Conservation (phyloP, 2,888 invertebrate genomes). For the Drosophila macrothrix region DNA sequence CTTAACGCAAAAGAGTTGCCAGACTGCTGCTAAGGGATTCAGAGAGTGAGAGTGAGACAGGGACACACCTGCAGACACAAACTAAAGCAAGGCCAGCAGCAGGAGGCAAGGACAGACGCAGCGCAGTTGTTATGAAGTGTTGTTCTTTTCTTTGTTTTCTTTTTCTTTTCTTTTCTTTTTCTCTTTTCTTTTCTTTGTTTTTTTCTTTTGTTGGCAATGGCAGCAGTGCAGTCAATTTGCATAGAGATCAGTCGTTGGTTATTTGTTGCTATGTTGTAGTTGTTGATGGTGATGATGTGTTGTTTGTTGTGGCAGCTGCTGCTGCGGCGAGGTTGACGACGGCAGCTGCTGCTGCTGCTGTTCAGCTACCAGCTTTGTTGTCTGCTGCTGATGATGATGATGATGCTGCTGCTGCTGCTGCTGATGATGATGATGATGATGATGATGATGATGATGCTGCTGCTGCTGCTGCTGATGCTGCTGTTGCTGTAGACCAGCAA, state of each 20-base stretch:
- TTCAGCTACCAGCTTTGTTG: constrained; percentile 24
- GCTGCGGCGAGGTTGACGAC: constrained; percentile 32
- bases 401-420: constrained; percentile 54
- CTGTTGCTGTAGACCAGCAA: constrained; percentile 61
- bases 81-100: constrained; percentile 46
- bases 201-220: constrained; percentile 54
- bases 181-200: constrained; percentile 12
- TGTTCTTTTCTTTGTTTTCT: constrained; percentile 21
- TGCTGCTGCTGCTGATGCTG: constrained; percentile 48
- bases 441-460: constrained; percentile 44
- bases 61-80: constrained; percentile 33
- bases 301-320: constrained; percentile 7
- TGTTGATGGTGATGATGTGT: constrained; percentile 42
- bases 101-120: constrained; percentile 55
- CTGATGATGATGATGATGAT: constrained; percentile 52
- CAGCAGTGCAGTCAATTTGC: constrained; percentile 80
- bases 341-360: constrained; percentile 34
- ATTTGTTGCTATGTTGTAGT: constrained; percentile 59
- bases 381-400: constrained; percentile 19
- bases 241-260: constrained; percentile 82
- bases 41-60: constrained; percentile 6
- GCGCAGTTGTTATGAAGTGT: constrained; percentile 22
- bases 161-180: constrained; percentile 23
- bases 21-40: constrained; percentile 1
- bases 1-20: constrained; percentile 13